phyloP scores from a whole-genome alignment of 1,140 invertebrate genomes.

The Nylanderia fulva region DNA sequence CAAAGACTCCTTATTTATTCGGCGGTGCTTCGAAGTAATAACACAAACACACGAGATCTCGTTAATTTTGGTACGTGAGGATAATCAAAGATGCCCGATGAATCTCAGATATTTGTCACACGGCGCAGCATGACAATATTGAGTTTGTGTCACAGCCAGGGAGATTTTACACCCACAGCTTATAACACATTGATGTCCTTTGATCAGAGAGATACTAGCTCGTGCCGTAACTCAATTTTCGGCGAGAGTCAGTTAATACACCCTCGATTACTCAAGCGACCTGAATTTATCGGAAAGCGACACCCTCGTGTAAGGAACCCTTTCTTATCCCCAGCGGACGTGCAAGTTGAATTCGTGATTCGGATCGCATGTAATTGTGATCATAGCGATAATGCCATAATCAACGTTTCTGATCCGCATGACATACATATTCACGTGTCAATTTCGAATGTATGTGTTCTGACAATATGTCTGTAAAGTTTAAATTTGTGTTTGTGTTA shows the following conservation, averaged over 20 bases:
- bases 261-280: conserved; percentile 71
- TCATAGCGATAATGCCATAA: conserved; percentile 36
- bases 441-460: conserved; percentile 25
- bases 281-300: conserved; percentile 70
- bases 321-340: conserved; percentile 40
- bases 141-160: conserved; percentile 2
- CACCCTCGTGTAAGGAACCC: conserved; percentile 62
- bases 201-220: conserved; percentile 56
- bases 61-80: neutral
- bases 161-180: conserved; percentile 64
- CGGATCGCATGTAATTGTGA: conserved; percentile 32
- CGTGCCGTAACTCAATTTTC: conserved; percentile 71
- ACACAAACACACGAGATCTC: no score
- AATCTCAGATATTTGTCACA: neutral
- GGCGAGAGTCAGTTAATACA: conserved; percentile 69
- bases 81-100: neutral
- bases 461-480: conserved; percentile 15
- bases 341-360: conserved; percentile 15
- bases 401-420: conserved; percentile 27
- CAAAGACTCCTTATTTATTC: neutral
- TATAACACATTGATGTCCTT: conserved; percentile 67
- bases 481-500: conserved; percentile 24
- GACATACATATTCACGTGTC: conserved; percentile 17
- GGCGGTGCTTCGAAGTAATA: neutral
- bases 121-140: neutral